Percentiles rank a stretch among this genome's conserved stretches.
Conservation (phyloP, 30 jellyfish, hydroid and myxozoan species). For the Aurelia coerulea region DNA sequence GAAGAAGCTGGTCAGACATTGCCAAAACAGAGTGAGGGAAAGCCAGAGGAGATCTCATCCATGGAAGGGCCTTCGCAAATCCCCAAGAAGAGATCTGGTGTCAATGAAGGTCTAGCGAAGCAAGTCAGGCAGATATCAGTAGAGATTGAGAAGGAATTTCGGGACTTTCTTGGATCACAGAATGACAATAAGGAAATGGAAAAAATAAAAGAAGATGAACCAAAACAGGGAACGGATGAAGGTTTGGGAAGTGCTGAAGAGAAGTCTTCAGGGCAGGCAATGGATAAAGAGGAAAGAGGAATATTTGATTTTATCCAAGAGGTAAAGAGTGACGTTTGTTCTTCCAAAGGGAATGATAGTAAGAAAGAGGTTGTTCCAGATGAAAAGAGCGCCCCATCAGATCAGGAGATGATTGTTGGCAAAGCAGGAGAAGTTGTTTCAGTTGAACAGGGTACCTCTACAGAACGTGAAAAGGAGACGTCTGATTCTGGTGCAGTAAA, state of each 20-base stretch:
- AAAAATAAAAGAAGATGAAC: background rate
- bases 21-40: background rate
- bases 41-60: background rate
- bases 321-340: background rate
- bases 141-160: conserved; percentile 68
- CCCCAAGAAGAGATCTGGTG: background rate
- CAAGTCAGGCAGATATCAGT: conserved; percentile 71
- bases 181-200: background rate
- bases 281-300: background rate
- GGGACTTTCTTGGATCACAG: conserved; percentile 59
- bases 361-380: too few species aligned
- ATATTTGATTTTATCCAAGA: background rate
- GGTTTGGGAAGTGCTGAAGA: background rate
- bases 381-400: too few species aligned
- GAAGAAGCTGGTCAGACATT: background rate
- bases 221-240: background rate
- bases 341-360: too few species aligned
- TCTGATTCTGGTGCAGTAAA: too few species aligned
- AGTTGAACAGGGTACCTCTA: too few species aligned
- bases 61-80: background rate
- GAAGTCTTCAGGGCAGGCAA: background rate
- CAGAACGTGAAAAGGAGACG: too few species aligned
- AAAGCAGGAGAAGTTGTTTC: too few species aligned
- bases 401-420: too few species aligned
- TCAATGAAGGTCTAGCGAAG: conserved; percentile 2